phyloP scores from a whole-genome alignment of 2,888 invertebrate species.

The Catocala nupta region DNA sequence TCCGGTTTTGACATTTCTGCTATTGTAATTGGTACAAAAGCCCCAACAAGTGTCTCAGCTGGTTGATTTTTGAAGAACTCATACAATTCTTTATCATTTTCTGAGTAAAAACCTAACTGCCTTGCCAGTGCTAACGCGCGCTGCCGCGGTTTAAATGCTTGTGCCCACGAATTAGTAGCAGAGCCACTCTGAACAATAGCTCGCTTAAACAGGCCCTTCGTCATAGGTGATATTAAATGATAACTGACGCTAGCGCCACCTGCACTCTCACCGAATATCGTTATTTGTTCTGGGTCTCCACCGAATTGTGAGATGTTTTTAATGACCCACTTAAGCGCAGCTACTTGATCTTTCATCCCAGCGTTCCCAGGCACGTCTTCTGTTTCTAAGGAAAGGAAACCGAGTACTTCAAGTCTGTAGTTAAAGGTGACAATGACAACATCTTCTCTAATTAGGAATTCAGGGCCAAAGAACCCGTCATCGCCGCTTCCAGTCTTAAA shows the following conservation, averaged over 20 bases:
- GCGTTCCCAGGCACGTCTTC: constrained; percentile 59
- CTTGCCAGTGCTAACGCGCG: constrained; percentile 52
- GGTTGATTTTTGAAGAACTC: constrained; percentile 51
- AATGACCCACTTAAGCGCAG: constrained; percentile 54
- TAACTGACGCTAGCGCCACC: constrained; percentile 59
- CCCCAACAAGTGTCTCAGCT: constrained; percentile 32
- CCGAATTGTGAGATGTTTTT: constrained; percentile 53
- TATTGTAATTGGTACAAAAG: constrained; percentile 24
- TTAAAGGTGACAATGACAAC: constrained; percentile 48
- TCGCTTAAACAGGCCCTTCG: constrained; percentile 66
- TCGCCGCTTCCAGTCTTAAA: constrained; percentile 52
- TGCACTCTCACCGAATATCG: constrained; percentile 63
- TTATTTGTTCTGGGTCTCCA: constrained; percentile 53
- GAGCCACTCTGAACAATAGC: constrained; percentile 90
- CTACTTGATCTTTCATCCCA: constrained; percentile 58
- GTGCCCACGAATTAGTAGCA: constrained; percentile 85
- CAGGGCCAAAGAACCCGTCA: constrained; percentile 46
- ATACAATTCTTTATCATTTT: constrained; percentile 48
- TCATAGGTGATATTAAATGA: constrained; percentile 70
- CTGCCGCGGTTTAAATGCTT: constrained; percentile 78
- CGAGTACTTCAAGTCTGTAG: constrained; percentile 53
- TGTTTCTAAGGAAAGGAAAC: constrained; percentile 52
- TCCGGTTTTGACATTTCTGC: constrained; percentile 11
- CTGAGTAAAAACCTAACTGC: constrained; percentile 49
- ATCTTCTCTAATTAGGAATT: constrained; percentile 49